Evolutionary conservation across 2,113 vertebrate species (phyloP).

Genomic region (Stercorarius parasiticus): DNA sequence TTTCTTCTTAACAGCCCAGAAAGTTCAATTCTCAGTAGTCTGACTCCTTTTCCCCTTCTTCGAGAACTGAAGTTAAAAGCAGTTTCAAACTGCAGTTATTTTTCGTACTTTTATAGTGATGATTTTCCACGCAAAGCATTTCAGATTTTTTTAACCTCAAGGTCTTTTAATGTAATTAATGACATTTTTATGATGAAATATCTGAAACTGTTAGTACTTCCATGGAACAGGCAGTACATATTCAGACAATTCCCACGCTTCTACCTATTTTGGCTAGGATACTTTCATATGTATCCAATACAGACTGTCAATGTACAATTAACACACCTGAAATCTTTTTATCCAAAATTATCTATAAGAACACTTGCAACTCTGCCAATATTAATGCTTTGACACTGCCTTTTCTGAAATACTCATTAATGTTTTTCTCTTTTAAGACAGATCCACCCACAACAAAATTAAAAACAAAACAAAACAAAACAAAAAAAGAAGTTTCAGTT

Average conservation of each 20-base stretch:
- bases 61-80: not conserved
- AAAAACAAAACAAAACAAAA: not conserved
- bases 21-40: not conserved
- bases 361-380: not conserved
- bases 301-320: not conserved
- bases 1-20: not conserved
- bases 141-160: not conserved
- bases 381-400: not conserved
- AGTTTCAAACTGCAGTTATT: not conserved
- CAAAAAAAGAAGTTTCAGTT: no score
- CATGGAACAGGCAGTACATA: not conserved
- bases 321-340: not conserved
- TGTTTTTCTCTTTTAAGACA: not conserved
- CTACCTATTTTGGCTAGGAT: not conserved
- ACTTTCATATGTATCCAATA: not conserved
- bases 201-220: not conserved
- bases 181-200: not conserved
- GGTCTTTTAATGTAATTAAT: not conserved
- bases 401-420: not conserved
- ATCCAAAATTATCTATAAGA: not conserved
- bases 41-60: not conserved
- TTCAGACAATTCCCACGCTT: not conserved
- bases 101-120: not conserved
- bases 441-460: rapidly evolving
- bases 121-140: not conserved